These are phyloP conservation scores for Drosophila repleta DNA, from an alignment of 1,140 invertebrate species.

Conservation along the genomic window DNA sequence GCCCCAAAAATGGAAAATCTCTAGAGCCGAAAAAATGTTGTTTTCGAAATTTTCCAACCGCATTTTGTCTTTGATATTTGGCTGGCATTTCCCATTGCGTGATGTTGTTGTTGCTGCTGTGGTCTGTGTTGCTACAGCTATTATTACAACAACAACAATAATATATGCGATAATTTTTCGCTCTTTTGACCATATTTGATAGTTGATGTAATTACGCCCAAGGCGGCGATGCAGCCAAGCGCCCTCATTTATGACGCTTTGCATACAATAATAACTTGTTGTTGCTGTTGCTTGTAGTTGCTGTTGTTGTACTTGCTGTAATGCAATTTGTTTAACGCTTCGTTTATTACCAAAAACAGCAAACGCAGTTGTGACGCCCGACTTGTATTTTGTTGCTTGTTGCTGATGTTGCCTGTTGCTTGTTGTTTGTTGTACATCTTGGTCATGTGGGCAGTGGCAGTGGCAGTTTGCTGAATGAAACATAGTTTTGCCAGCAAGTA, in stretches of 20 bases:
- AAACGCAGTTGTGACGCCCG: constrained; percentile 51
- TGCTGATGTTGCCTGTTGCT: constrained; percentile 23
- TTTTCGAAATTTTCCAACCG: constrained; percentile 33
- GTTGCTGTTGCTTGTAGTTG: constrained; percentile 45
- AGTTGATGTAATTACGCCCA: constrained; percentile 77
- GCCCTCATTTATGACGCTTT: constrained; percentile 81
- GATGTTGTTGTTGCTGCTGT: constrained; percentile 5
- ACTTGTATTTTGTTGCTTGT: constrained; percentile 8
- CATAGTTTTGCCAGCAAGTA: constrained; percentile 31
- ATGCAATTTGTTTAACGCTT: constrained; percentile 82
- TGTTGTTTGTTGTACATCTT: constrained; percentile 43
- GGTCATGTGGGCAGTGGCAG: constrained; percentile 44
- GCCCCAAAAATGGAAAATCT: constrained; percentile 1
- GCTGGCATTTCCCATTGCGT: constrained; percentile 41
- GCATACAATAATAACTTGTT: constrained; percentile 62
- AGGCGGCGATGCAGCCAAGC: constrained; percentile 55
- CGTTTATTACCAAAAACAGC: constrained; percentile 81
- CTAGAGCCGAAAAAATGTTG: constrained; percentile 23
- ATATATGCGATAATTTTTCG: constrained; percentile 73
- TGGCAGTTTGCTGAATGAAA: constrained; percentile 22
- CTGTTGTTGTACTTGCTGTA: constrained; percentile 60
- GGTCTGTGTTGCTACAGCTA: constrained; percentile 16
- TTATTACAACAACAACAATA: constrained; percentile 47
- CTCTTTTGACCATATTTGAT: constrained; percentile 78
- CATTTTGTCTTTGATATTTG: constrained; percentile 70